Base-by-base conservation (phyloP, 1,140 invertebrate genomes). In the Tenebrio molitor region DNA sequence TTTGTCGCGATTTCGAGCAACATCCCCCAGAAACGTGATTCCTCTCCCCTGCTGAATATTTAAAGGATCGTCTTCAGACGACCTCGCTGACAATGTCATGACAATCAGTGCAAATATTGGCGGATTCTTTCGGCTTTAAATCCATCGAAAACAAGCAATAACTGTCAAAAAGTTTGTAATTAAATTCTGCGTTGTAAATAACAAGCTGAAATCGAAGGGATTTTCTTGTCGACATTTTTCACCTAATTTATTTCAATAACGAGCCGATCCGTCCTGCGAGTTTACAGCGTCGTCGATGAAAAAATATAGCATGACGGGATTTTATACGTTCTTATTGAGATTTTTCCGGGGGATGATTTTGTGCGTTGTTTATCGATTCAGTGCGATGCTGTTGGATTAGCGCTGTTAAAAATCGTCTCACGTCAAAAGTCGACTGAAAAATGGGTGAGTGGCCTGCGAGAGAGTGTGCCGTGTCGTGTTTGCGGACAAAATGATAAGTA, bases 141-240 rank as follows among this genome's bases (percentile, higher is more conserved):
- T 58, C 21, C 25, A 23, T 29, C 4, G 12, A 58, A 58, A 58
- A 58, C 50, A 58, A 58, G 25, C 50, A 58, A 58, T 58, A 58
- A 58, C 25, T 29, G 50, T 58, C 50, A 58, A 58, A 58, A 58
- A 58, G 50, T 58, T 58, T 58, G 50, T 29, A 58, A 58, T 58
- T 58, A 58, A 25, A 58, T 58, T 58, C 50, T 12, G 12, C 10
- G 25, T 16, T 58, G 50, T 58, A 58, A 58, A 58, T 58, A 58
- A 58, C 50, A 53, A 23, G 46, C 46, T 8, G 23, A 7, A 58
- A 58, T 58, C 50, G 21, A 14, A 29, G 12, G 50, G 50, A 58
- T 58, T 58, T 58, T 58, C 50, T 14, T 58, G 50, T 25, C 50
- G 50, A 2, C 3, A 25, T 58, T 58, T 29, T n/a, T 29, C 50